Conservation (phyloP, 2,797 vertebrate species). For the Falco concolor region DNA sequence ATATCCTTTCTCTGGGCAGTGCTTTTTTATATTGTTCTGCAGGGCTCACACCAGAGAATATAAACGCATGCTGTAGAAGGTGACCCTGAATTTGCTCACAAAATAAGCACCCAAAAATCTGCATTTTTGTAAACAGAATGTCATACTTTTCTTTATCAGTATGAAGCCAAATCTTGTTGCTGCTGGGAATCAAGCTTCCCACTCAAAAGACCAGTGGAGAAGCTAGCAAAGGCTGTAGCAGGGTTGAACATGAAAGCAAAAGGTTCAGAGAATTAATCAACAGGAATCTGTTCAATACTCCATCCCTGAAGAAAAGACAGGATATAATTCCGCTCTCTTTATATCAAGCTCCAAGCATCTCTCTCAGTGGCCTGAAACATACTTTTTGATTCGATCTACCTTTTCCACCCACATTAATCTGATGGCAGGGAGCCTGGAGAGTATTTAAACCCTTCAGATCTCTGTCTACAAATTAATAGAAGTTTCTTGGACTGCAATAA, state of each 20-base stretch:
- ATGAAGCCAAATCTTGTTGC: background rate
- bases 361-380: constrained; percentile 39
- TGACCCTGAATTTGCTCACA: constrained; percentile 2
- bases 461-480: constrained; percentile 3
- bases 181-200: constrained; percentile 24
- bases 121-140: constrained; percentile 16
- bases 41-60: background rate
- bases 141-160: background rate
- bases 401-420: constrained; percentile 43
- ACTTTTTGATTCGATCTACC: constrained; percentile 36
- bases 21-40: background rate
- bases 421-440: constrained; percentile 30
- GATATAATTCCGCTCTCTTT: constrained; percentile 50
- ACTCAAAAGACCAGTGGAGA: constrained; percentile 26
- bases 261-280: constrained; percentile 68
- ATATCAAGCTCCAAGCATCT: constrained; percentile 36
- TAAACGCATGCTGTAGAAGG: background rate
- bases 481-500: constrained; percentile 2
- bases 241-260: constrained; percentile 53
- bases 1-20: background rate
- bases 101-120: background rate
- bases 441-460: constrained; percentile 52
- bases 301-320: constrained; percentile 53
- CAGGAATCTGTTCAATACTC: constrained; percentile 39
- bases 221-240: background rate